Conservation (phyloP, 2,113 vertebrate species). For the Barnardius zonarius region DNA sequence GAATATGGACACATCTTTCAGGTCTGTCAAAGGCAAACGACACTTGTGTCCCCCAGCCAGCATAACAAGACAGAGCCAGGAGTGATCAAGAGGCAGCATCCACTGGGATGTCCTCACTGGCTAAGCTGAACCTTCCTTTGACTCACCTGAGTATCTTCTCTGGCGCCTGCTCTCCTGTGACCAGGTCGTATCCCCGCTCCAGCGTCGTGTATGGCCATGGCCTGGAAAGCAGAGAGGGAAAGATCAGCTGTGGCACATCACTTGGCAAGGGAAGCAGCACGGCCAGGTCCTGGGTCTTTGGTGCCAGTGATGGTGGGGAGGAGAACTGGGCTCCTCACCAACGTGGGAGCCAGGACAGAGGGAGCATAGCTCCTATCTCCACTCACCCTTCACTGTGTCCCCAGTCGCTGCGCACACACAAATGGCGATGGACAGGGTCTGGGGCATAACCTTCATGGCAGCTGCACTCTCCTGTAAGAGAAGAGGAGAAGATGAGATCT, state of each 20-base stretch:
- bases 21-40: background rate
- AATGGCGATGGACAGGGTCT: constrained; percentile 87
- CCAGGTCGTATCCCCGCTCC: constrained; percentile 94
- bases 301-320: rapidly evolving
- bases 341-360: rapidly evolving
- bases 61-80: background rate
- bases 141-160: constrained; percentile 97
- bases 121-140: background rate
- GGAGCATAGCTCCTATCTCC: rapidly evolving
- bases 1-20: background rate
- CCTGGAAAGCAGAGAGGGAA: constrained; percentile 63
- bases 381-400: constrained; percentile 97
- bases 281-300: rapidly evolving
- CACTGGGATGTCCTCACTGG: background rate
- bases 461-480: constrained; percentile 89
- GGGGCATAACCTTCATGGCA: constrained; percentile 94
- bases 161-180: constrained; percentile 93
- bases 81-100: background rate
- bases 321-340: background rate
- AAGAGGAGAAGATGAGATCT: constrained; percentile 25
- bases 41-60: background rate
- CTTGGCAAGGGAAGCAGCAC: background rate
- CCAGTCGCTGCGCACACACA: constrained; percentile 95
- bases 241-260: background rate
- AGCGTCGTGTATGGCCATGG: constrained; percentile 97